Evolutionary conservation across 2,888 invertebrate genomes (phyloP).

Genomic region (Omphaloscelis lunosa): DNA sequence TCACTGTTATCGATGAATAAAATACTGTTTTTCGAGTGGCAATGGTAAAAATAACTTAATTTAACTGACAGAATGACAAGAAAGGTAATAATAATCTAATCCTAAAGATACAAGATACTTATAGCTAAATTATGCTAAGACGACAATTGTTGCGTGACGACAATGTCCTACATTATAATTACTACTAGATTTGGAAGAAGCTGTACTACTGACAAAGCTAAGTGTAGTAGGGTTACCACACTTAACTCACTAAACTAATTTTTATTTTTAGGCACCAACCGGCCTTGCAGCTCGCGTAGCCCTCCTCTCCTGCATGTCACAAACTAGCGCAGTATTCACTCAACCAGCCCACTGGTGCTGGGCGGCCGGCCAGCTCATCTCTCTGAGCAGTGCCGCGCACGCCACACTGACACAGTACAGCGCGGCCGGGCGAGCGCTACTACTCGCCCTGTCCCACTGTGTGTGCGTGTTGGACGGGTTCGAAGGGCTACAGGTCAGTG

Average conservation of each 20-base stretch:
- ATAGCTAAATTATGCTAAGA: too few relatives aligned
- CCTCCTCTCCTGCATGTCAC: constrained; percentile 75
- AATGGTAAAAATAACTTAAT: too few relatives aligned
- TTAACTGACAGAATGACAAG: too few relatives aligned
- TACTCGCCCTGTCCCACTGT: constrained; percentile 78
- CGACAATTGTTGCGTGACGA: too few relatives aligned
- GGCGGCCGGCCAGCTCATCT: constrained; percentile 76
- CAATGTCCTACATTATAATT: too few relatives aligned
- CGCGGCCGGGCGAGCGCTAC: constrained; percentile 72
- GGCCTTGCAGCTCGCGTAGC: constrained; percentile 82
- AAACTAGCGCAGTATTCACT: constrained; percentile 73
- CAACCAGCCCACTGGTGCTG: constrained; percentile 79
- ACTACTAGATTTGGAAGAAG: too few relatives aligned
- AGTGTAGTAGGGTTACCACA: too few relatives aligned
- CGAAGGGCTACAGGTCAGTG: constrained; percentile 70
- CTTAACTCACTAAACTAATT: not conserved
- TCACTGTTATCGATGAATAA: too few relatives aligned
- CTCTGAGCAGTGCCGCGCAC: constrained; percentile 71
- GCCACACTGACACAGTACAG: constrained; percentile 74
- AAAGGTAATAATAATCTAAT: too few relatives aligned
- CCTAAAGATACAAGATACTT: too few relatives aligned
- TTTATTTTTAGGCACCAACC: constrained; percentile 75
- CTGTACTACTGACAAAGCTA: too few relatives aligned
- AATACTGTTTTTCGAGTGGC: too few relatives aligned
- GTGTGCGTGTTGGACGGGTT: constrained; percentile 76